A percentile compares a stretch with the other conserved stretches of the same genome.
phyloP scores from a whole-genome alignment of 2,888 invertebrate genomes.

The Lepidonotus clava region DNA sequence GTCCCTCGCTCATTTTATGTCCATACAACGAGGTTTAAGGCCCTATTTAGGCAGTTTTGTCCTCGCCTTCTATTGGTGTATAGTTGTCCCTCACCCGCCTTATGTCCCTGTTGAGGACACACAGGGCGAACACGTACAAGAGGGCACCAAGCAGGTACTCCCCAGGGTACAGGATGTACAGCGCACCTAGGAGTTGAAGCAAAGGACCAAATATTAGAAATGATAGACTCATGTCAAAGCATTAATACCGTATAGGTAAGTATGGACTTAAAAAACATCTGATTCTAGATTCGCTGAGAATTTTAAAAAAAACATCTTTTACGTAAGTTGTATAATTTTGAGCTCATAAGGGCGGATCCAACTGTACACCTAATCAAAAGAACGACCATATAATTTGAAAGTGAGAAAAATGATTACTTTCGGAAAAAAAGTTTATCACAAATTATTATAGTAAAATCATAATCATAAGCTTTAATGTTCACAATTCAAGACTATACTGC shows the following conservation, averaged over 20 bases:
- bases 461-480: too few relatives aligned
- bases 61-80: neutral
- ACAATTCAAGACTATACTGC: too few relatives aligned
- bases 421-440: neutral
- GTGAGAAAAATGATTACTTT: too few relatives aligned
- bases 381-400: too few relatives aligned
- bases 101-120: conserved; percentile 21
- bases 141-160: conserved; percentile 53
- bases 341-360: too few relatives aligned
- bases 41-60: too few relatives aligned
- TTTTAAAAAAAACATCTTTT: neutral
- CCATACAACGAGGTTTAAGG: too few relatives aligned
- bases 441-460: too few relatives aligned
- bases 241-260: too few relatives aligned
- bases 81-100: neutral
- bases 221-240: neutral
- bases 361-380: too few relatives aligned
- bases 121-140: conserved; percentile 44
- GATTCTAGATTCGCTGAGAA: neutral
- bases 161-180: conserved; percentile 55
- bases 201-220: neutral
- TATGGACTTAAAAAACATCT: neutral
- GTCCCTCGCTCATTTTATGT: too few relatives aligned
- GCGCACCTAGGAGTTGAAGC: conserved; percentile 32
- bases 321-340: too few relatives aligned